Evolutionary conservation across 2,888 invertebrate species (phyloP).

Genomic region (Drosophila borealis): DNA sequence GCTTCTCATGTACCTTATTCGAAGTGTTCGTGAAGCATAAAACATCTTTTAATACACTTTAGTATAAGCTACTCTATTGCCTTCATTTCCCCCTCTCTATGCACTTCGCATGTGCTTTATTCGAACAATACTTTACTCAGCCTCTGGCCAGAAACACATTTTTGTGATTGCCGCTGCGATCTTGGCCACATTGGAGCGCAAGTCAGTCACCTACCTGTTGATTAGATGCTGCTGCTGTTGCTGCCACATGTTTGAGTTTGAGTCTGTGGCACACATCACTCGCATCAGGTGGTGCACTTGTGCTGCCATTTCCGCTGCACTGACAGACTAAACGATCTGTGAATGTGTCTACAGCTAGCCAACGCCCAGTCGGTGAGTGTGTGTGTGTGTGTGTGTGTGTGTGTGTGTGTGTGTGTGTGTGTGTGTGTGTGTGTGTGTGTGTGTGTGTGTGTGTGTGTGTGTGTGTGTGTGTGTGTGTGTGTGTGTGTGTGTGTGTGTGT

Average conservation of each 20-base stretch:
- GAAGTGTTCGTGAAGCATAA: no score
- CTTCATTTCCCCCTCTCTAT: no score
- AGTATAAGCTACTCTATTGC: no score
- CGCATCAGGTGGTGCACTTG: constrained; percentile 46
- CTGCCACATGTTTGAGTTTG: constrained; percentile 25
- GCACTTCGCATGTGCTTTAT: no score
- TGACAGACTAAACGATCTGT: constrained; percentile 55
- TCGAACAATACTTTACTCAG: no score
- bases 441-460: not conserved
- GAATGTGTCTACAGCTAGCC: constrained; percentile 34
- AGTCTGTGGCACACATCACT: constrained; percentile 29
- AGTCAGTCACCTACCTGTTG: constrained; percentile 39
- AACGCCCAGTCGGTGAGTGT: constrained; percentile 42
- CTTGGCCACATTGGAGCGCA: constrained; percentile 16
- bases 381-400: constrained; percentile 1
- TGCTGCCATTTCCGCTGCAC: constrained; percentile 57
- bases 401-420: constrained; percentile 5
- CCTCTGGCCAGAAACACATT: not conserved
- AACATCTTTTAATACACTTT: no score
- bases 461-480: not conserved
- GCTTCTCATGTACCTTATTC: no score
- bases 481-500: not conserved
- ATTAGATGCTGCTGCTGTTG: constrained; percentile 28
- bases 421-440: constrained; percentile 5
- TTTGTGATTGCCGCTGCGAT: constrained; percentile 17